These are phyloP conservation scores for Choreutis nemorana DNA, from an alignment of 2,888 invertebrate genomes.

Conservation along the genomic window DNA sequence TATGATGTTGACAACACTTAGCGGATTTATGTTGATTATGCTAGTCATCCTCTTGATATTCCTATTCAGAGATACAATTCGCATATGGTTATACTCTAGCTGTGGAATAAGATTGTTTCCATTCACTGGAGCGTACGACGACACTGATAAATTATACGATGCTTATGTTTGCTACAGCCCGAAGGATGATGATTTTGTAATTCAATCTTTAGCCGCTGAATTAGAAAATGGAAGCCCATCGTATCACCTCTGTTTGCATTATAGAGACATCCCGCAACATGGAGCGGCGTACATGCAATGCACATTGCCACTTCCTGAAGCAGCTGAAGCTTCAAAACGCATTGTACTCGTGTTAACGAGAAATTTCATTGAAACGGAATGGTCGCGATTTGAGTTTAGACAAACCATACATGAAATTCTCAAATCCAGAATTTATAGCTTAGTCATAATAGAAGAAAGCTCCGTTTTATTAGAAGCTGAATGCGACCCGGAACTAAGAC, in stretches of 20 bases:
- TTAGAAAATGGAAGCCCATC: constrained; percentile 83
- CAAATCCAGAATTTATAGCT: constrained; percentile 80
- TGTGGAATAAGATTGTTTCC: constrained; percentile 86
- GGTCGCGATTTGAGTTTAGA: constrained; percentile 90
- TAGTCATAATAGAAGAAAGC: constrained; percentile 88
- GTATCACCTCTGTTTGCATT: constrained; percentile 87
- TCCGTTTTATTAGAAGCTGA: constrained; percentile 81
- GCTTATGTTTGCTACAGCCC: constrained; percentile 94
- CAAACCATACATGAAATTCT: constrained; percentile 89
- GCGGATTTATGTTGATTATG: constrained; percentile 78
- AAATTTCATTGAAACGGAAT: constrained; percentile 91
- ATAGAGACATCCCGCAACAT: constrained; percentile 81
- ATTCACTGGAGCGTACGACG: constrained; percentile 75
- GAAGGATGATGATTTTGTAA: constrained; percentile 90
- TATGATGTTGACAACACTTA: constrained; percentile 80
- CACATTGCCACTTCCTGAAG: constrained; percentile 80
- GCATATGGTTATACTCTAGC: constrained; percentile 87
- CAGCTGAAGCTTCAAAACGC: constrained; percentile 87
- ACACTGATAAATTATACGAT: constrained; percentile 89
- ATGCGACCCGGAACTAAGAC: constrained; percentile 85
- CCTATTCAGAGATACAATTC: constrained; percentile 84
- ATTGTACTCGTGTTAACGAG: constrained; percentile 87
- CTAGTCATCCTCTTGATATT: constrained; percentile 81
- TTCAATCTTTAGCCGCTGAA: constrained; percentile 85
- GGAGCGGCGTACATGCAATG: constrained; percentile 74